Conservation (phyloP, 2,113 vertebrate species). For the Sapayoa aenigma region DNA sequence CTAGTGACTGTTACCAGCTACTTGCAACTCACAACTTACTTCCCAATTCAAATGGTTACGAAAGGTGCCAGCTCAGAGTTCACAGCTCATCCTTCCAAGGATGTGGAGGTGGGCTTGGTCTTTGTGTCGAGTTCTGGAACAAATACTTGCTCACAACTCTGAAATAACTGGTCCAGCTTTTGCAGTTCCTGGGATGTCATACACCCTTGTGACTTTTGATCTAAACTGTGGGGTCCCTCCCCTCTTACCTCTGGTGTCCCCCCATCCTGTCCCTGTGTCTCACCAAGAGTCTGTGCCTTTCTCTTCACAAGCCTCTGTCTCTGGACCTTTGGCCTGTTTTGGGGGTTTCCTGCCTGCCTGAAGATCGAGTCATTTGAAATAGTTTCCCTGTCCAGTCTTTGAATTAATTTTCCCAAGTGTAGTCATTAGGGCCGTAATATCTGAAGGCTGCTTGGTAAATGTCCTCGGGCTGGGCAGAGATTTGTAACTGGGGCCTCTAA, state of each 20-base stretch:
- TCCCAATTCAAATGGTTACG: neutral
- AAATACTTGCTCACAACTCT: neutral
- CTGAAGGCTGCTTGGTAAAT: neutral
- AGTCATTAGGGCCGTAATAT: neutral
- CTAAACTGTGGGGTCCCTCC: neutral
- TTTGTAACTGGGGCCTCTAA: accelerated
- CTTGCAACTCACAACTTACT: neutral
- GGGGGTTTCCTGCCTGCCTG: neutral
- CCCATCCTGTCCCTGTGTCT: neutral
- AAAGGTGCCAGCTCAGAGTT: neutral
- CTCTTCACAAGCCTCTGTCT: neutral
- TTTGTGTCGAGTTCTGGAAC: neutral
- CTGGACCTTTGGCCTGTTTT: neutral
- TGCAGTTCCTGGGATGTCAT: neutral
- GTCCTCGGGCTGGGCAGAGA: neutral
- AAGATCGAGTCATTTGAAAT: neutral
- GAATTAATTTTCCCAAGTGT: neutral
- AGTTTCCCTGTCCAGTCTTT: neutral
- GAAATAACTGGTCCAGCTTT: neutral
- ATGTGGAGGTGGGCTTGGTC: neutral
- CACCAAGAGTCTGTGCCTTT: neutral
- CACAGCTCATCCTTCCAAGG: neutral
- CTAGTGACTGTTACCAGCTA: neutral
- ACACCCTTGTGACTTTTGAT: neutral
- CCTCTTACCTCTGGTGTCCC: neutral